A percentile compares a stretch with the other conserved stretches of the same genome.
Conservation (phyloP, 2,113 vertebrate genomes). For the Corythornis madagascariensis region DNA sequence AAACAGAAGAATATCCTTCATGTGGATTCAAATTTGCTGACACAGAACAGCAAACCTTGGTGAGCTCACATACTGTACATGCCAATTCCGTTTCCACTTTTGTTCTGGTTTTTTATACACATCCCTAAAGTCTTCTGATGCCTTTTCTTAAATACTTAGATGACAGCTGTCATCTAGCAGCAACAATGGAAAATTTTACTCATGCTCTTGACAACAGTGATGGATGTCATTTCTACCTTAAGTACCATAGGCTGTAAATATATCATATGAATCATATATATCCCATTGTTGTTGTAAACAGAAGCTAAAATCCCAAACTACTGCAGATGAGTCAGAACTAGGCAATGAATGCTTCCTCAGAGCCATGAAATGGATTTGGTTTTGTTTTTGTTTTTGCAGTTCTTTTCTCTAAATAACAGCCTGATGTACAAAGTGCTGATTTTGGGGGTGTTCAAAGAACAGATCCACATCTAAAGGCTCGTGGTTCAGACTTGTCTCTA, state of each 20-base stretch:
- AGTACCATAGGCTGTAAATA: not conserved
- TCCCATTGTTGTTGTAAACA: not conserved
- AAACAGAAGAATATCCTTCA: not conserved
- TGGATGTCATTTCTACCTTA: not conserved
- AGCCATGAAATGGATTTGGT: not conserved
- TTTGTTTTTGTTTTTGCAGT: not conserved
- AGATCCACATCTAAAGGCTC: conserved; percentile 48
- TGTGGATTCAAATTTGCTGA: not conserved
- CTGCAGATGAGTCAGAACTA: not conserved
- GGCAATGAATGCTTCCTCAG: not conserved
- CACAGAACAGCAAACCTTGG: not conserved
- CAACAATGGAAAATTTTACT: not conserved
- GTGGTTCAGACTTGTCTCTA: conserved; percentile 45
- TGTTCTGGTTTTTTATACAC: rapidly evolving
- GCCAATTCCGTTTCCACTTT: not conserved
- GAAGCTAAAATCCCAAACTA: not conserved
- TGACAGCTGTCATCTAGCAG: not conserved
- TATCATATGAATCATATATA: not conserved
- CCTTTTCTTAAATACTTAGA: not conserved
- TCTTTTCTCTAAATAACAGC: conserved; percentile 34
- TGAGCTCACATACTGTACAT: not conserved
- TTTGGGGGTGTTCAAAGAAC: conserved; percentile 60
- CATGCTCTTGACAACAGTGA: not conserved
- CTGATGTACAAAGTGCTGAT: conserved; percentile 27
- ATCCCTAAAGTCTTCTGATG: not conserved